Percentiles rank a stretch among this genome's conserved stretches.
Evolutionary conservation across 2,888 invertebrate species (phyloP).

Genomic region (Athalia cordata): DNA sequence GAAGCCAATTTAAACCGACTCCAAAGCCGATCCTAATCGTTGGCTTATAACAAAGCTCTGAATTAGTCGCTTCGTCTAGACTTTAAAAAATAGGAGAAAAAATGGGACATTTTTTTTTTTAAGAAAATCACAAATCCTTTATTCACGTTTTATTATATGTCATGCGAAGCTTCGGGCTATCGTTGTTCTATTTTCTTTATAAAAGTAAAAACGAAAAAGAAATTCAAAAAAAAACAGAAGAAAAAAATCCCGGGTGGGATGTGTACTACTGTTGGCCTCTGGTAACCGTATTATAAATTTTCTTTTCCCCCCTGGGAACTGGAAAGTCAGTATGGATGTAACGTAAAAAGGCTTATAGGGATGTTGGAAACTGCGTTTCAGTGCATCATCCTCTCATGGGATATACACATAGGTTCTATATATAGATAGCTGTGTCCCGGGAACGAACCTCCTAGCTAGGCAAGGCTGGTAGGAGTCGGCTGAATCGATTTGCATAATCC

Average conservation of each 20-base stretch:
- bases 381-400: not conserved
- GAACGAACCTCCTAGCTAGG: not conserved
- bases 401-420: not conserved
- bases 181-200: too few species aligned
- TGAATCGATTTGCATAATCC: conserved; percentile 36
- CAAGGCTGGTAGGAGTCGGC: not conserved
- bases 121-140: not conserved
- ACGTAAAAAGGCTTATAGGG: not conserved
- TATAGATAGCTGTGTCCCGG: conserved; percentile 14
- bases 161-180: too few species aligned
- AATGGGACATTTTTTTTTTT: too few species aligned
- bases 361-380: not conserved
- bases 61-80: not conserved
- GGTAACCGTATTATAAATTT: too few species aligned
- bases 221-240: too few species aligned
- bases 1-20: conserved; percentile 5
- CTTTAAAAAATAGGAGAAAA: too few species aligned
- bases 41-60: too few species aligned
- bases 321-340: not conserved
- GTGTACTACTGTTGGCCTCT: too few species aligned
- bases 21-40: not conserved
- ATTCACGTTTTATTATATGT: not conserved
- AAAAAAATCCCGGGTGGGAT: too few species aligned
- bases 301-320: too few species aligned
- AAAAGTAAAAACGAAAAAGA: too few species aligned